These are phyloP conservation scores for Eupithecia abbreviata DNA, from an alignment of 2,888 invertebrate genomes.

Conservation along the genomic window DNA sequence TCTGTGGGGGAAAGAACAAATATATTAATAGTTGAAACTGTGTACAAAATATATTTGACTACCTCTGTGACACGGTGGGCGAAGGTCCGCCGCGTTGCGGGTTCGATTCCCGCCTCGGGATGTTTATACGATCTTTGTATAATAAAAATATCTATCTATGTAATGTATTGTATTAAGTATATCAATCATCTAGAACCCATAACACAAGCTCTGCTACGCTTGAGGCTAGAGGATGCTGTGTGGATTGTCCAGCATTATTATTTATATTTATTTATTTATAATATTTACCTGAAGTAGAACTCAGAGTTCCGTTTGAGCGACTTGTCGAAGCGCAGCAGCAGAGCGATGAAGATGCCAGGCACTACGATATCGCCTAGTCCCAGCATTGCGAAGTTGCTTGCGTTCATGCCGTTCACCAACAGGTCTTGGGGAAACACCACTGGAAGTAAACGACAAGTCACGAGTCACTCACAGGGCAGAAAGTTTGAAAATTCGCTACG, in stretches of 20 bases:
- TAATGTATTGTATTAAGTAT: too few relatives aligned
- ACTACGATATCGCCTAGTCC: conserved; percentile 99
- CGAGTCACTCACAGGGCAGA: background rate
- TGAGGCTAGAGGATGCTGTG: too few relatives aligned
- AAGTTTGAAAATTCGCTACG: background rate
- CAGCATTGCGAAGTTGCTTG: conserved; percentile 98
- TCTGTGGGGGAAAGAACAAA: conserved; percentile 44
- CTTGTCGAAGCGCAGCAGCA: conserved; percentile 97
- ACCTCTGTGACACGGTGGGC: too few relatives aligned
- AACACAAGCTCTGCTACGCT: too few relatives aligned
- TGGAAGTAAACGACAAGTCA: conserved; percentile 64
- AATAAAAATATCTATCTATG: too few relatives aligned
- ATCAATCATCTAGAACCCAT: too few relatives aligned
- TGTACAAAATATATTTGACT: background rate
- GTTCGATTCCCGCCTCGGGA: too few relatives aligned
- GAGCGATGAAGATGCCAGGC: conserved; percentile 99
- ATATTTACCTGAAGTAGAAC: conserved; percentile 88
- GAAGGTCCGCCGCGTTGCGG: too few relatives aligned
- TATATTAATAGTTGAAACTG: background rate
- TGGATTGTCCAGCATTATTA: too few relatives aligned
- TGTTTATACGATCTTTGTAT: too few relatives aligned
- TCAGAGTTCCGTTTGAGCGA: conserved; percentile 91
- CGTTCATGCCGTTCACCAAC: conserved; percentile 94
- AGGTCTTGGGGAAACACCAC: conserved; percentile 99
- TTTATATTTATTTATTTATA: too few relatives aligned